These are phyloP conservation scores for Epizoanthus ramosus DNA, from an alignment of 92 coral and sea anemone genomes.

Conservation along the genomic window DNA sequence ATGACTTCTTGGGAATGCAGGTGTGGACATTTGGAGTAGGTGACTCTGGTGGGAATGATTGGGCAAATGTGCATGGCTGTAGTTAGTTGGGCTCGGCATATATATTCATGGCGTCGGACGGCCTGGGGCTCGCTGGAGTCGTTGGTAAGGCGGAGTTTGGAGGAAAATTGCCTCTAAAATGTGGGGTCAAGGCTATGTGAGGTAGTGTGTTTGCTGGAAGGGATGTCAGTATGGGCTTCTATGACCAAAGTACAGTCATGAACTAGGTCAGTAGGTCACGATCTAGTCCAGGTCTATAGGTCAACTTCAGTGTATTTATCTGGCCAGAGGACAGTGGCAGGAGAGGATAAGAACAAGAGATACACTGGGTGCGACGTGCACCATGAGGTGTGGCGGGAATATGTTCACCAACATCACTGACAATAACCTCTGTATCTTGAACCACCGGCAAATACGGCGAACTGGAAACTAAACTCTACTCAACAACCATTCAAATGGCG, in stretches of 20 bases:
- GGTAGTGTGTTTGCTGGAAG: neutral
- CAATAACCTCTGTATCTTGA: constrained; percentile 20
- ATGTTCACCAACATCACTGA: neutral
- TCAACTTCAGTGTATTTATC: constrained; percentile 30
- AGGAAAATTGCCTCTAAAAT: constrained; percentile 32
- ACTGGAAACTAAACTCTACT: no score
- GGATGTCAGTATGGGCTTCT: constrained; percentile 15
- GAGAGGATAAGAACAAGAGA: neutral
- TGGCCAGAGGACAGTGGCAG: constrained; percentile 25
- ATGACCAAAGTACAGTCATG: neutral
- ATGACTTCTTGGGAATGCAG: constrained; percentile 2
- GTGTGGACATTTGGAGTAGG: neutral
- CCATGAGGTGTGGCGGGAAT: neutral
- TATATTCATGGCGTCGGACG: constrained; percentile 21
- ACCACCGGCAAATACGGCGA: neutral
- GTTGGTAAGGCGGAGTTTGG: constrained; percentile 36
- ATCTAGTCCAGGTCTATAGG: neutral
- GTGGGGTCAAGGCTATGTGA: constrained; percentile 29
- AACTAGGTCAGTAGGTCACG: no score
- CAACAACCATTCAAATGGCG: no score
- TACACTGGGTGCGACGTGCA: constrained; percentile 42
- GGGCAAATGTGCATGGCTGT: neutral
- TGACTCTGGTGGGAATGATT: neutral
- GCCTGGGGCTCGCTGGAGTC: constrained; percentile 19
- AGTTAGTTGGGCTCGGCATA: constrained; percentile 20